Percentiles rank a stretch among this genome's conserved stretches.
phyloP scores from a whole-genome alignment of 2,797 vertebrate genomes.

The Malurus splendens region DNA sequence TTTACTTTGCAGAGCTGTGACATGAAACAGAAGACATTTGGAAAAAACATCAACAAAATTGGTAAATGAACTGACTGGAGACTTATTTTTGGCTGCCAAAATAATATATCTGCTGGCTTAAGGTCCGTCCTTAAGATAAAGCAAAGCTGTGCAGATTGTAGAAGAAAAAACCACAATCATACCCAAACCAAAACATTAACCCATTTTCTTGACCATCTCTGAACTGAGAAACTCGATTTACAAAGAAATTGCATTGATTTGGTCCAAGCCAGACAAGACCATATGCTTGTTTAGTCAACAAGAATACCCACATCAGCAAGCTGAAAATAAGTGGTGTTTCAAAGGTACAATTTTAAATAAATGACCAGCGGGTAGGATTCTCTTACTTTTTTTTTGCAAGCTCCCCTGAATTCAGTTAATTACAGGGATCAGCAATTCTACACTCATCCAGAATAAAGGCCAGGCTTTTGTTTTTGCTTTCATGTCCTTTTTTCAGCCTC shows the following conservation, averaged over 20 bases:
- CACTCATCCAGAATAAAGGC: background rate
- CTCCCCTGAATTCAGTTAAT: background rate
- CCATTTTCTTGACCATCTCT: background rate
- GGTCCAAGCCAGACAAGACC: background rate
- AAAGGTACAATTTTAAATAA: background rate
- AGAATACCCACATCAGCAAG: background rate
- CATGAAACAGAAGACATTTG: background rate
- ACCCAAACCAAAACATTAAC: background rate
- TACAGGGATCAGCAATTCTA: background rate
- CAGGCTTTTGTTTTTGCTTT: background rate
- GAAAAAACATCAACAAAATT: background rate
- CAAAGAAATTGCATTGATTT: background rate
- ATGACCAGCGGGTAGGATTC: background rate
- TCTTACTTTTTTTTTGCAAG: background rate
- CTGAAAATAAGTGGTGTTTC: background rate
- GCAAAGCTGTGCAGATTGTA: background rate
- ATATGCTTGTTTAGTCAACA: background rate
- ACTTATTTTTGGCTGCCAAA: background rate
- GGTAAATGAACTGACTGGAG: background rate
- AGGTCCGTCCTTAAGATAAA: background rate
- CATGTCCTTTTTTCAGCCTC: background rate
- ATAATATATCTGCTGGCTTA: background rate
- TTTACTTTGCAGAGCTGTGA: background rate
- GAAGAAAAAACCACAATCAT: background rate
- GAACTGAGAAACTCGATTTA: background rate